A percentile compares a stretch with the other conserved stretches of the same genome.
phyloP scores from a whole-genome alignment of 2,113 vertebrate genomes.

The Cisticola juncidis region DNA sequence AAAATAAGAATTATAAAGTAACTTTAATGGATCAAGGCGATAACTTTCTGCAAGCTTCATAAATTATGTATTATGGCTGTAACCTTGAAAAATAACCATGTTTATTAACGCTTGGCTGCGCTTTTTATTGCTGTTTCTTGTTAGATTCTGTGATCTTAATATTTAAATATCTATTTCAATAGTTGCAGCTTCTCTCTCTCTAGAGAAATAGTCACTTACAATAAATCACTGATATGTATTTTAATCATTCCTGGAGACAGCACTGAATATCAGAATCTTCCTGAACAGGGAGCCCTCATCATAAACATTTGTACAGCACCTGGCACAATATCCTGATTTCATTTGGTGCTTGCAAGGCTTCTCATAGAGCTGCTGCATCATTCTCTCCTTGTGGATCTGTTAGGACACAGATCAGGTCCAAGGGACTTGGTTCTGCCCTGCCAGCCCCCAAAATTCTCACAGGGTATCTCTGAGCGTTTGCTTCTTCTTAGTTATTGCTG shows the following conservation, averaged over 20 bases:
- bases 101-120: conserved; percentile 32
- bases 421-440: neutral
- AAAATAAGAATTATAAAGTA: conserved; percentile 26
- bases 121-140: conserved; percentile 47
- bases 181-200: neutral
- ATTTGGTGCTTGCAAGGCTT: neutral
- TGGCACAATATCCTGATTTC: neutral
- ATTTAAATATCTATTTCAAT: conserved; percentile 35
- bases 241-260: neutral
- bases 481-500: neutral
- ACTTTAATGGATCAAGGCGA: conserved; percentile 40
- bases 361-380: too few species aligned
- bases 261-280: neutral
- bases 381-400: neutral
- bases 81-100: conserved; percentile 56
- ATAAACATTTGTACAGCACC: neutral
- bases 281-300: neutral
- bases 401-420: neutral
- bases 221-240: neutral
- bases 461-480: neutral
- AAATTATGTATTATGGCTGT: conserved; percentile 48
- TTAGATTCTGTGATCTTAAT: conserved; percentile 28
- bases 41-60: conserved; percentile 50
- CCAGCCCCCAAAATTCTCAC: neutral
- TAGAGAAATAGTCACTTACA: neutral